Percentiles rank a stretch among this genome's conserved stretches.
Conservation (phyloP, 1,140 invertebrate species). For the Drosophila takahashii region DNA sequence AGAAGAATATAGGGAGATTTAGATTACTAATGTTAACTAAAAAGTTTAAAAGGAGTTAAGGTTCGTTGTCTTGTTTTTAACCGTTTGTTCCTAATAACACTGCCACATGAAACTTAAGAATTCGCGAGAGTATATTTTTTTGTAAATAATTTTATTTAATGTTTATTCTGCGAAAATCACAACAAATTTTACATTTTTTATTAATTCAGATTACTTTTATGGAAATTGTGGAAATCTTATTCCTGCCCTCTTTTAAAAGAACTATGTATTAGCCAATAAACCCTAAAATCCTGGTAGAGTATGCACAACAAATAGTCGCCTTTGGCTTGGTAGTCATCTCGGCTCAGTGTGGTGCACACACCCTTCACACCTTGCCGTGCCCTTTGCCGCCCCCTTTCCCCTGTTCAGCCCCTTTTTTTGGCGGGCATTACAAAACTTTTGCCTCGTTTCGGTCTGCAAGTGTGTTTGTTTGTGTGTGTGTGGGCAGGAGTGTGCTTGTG, state of each 20-base stretch:
- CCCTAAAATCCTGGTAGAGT: not conserved
- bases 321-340: conserved; percentile 57
- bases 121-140: too few relatives aligned
- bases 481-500: conserved; percentile 64
- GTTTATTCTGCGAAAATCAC: too few relatives aligned
- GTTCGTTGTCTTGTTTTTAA: too few relatives aligned
- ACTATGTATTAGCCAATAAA: not conserved
- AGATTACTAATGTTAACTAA: too few relatives aligned
- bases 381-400: conserved; percentile 36
- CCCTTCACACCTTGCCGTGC: conserved; percentile 74
- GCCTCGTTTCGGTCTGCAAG: conserved; percentile 62
- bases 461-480: conserved; percentile 44
- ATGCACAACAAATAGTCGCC: conserved; percentile 55
- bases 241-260: not conserved
- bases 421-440: conserved; percentile 82
- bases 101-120: too few relatives aligned
- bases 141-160: too few relatives aligned
- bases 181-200: too few relatives aligned
- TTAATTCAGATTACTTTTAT: too few relatives aligned
- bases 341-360: conserved; percentile 59
- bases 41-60: too few relatives aligned
- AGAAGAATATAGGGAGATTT: too few relatives aligned
- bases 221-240: too few relatives aligned
- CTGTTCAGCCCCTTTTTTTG: conserved; percentile 40
- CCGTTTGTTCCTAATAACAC: too few relatives aligned